Conservation (phyloP, 2,113 vertebrate species). For the Drymodes brunneopygia region DNA sequence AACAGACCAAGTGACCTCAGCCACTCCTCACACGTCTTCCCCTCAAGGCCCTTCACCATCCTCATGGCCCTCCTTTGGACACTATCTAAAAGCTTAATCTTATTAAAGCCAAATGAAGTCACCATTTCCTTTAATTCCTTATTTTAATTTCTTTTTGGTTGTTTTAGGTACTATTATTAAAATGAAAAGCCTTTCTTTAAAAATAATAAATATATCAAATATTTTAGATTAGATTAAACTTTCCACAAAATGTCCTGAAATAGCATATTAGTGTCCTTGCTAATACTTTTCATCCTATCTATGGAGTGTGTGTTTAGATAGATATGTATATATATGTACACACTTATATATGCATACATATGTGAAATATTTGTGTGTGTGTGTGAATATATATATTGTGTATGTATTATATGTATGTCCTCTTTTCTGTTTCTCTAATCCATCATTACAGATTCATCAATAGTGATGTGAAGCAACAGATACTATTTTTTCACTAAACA, state of each 20-base stretch:
- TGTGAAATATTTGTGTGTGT: neutral
- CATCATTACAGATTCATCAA: neutral
- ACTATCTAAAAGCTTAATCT: neutral
- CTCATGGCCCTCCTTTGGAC: accelerated
- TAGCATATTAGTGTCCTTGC: neutral
- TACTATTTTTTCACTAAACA: neutral
- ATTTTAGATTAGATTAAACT: neutral
- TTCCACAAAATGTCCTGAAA: neutral
- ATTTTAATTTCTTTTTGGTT: accelerated
- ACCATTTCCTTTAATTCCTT: neutral
- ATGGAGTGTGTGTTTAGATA: accelerated
- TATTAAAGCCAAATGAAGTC: neutral
- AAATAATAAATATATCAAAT: neutral
- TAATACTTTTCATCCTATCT: neutral
- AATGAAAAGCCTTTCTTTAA: neutral
- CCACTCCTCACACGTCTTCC: neutral
- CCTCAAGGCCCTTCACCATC: neutral
- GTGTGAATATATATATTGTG: neutral
- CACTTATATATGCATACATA: neutral
- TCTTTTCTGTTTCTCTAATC: neutral
- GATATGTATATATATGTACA: too few species aligned
- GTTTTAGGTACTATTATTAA: neutral
- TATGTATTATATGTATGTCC: too few species aligned
- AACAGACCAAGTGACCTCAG: neutral
- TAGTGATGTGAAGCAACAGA: neutral